These are phyloP conservation scores for Crematogaster levior DNA, from an alignment of 2,888 invertebrate genomes.

Conservation along the genomic window DNA sequence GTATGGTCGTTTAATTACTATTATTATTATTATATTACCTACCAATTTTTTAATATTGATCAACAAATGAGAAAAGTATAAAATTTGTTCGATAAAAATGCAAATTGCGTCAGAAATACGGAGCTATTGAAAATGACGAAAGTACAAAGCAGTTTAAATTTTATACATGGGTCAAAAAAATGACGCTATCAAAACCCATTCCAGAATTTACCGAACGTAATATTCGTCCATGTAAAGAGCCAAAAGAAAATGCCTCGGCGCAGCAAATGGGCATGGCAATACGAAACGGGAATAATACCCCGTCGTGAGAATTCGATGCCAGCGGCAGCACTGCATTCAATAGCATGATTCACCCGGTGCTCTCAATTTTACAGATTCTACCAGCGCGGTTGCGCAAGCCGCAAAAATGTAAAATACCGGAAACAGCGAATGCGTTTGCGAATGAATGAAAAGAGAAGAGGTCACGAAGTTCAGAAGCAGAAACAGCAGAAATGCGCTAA, in stretches of 20 bases:
- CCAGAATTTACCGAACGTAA: constrained; percentile 37
- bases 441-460: constrained; percentile 52
- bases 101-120: background rate
- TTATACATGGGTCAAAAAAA: constrained; percentile 15
- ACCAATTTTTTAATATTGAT: background rate
- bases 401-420: constrained; percentile 74
- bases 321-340: constrained; percentile 66
- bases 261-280: constrained; percentile 64
- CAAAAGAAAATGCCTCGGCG: constrained; percentile 59
- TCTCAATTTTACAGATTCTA: constrained; percentile 69
- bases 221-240: constrained; percentile 54
- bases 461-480: constrained; percentile 38
- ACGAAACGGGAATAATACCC: constrained; percentile 66
- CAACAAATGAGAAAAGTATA: background rate
- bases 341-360: constrained; percentile 67
- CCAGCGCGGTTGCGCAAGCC: constrained; percentile 61
- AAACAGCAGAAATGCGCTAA: constrained; percentile 25
- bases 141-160: background rate
- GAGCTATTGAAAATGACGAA: background rate
- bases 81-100: background rate
- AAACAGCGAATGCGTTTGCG: constrained; percentile 58
- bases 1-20: background rate
- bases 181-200: constrained; percentile 25
- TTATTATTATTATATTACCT: background rate
- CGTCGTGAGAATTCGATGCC: constrained; percentile 69